These are phyloP conservation scores for Drosophila nasuta DNA, from an alignment of 1,140 invertebrate genomes.

Conservation along the genomic window DNA sequence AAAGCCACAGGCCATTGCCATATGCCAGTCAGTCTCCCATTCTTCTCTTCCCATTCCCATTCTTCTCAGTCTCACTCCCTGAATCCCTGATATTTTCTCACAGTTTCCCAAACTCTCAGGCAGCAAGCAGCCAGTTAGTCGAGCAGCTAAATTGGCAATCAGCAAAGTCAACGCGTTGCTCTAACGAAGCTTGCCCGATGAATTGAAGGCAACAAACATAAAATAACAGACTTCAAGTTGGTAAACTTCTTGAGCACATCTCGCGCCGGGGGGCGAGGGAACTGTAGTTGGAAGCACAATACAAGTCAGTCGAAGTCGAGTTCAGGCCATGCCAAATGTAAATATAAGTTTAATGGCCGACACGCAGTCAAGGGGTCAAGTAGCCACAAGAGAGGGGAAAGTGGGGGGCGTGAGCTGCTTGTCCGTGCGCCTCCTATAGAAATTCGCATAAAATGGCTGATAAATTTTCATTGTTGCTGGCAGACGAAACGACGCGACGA, in stretches of 20 bases:
- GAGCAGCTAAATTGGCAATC: conserved; percentile 14
- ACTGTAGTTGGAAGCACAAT: conserved; percentile 28
- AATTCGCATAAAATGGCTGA: conserved; percentile 64
- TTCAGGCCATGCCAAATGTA: conserved; percentile 35
- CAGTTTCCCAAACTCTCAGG: conserved; percentile 4
- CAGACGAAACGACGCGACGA: conserved; percentile 17
- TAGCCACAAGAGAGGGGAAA: background rate
- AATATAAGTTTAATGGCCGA: conserved; percentile 58
- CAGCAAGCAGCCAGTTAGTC: background rate
- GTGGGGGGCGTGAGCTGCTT: background rate
- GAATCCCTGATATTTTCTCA: background rate
- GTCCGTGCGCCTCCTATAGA: conserved; percentile 13
- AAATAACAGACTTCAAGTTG: background rate
- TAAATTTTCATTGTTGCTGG: conserved; percentile 68
- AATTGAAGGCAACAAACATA: background rate
- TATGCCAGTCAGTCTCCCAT: conserved; percentile 38
- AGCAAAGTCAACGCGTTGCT: conserved; percentile 27
- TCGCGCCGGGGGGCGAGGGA: conserved; percentile 22
- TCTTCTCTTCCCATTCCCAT: too few species aligned
- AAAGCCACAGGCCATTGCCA: conserved; percentile 77
- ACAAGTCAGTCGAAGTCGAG: conserved; percentile 31
- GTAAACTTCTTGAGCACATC: conserved; percentile 11
- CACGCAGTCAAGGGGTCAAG: conserved; percentile 30
- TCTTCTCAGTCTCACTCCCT: background rate
- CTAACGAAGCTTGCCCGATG: conserved; percentile 12